Percentiles rank a stretch among this genome's conserved stretches.
These are phyloP conservation scores for Philonicus albiceps DNA, from an alignment of 2,888 invertebrate species.

Conservation along the genomic window DNA sequence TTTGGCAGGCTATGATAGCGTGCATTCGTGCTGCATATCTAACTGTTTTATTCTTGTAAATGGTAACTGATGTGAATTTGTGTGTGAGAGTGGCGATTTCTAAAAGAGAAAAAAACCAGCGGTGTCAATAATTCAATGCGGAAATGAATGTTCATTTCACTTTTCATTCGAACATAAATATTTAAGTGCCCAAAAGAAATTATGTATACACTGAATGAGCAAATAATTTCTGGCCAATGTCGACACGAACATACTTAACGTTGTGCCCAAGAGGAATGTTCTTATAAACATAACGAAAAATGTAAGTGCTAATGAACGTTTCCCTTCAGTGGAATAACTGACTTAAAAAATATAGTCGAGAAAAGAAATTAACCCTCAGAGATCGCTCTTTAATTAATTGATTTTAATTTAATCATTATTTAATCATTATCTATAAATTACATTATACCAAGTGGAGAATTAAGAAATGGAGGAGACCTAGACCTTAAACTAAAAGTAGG, in stretches of 20 bases:
- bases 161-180: neutral
- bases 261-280: neutral
- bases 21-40: constrained; percentile 83
- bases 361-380: neutral
- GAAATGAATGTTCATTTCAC: neutral
- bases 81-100: constrained; percentile 83
- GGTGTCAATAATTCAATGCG: neutral
- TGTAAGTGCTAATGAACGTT: neutral
- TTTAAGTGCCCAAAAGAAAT: neutral
- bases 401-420: too few relatives aligned
- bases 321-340: neutral
- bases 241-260: neutral
- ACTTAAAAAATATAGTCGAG: neutral
- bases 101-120: constrained; percentile 59
- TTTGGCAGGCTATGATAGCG: constrained; percentile 85
- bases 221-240: neutral
- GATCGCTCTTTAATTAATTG: too few relatives aligned
- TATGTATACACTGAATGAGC: neutral
- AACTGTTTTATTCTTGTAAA: constrained; percentile 82
- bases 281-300: neutral
- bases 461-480: too few relatives aligned
- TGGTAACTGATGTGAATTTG: constrained; percentile 81
- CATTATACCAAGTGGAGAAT: too few relatives aligned
- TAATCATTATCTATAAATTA: too few relatives aligned
- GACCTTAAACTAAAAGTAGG: too few relatives aligned